Evolutionary conservation across 1,140 invertebrate genomes (phyloP).

Genomic region (Colletes latitarsis): DNA sequence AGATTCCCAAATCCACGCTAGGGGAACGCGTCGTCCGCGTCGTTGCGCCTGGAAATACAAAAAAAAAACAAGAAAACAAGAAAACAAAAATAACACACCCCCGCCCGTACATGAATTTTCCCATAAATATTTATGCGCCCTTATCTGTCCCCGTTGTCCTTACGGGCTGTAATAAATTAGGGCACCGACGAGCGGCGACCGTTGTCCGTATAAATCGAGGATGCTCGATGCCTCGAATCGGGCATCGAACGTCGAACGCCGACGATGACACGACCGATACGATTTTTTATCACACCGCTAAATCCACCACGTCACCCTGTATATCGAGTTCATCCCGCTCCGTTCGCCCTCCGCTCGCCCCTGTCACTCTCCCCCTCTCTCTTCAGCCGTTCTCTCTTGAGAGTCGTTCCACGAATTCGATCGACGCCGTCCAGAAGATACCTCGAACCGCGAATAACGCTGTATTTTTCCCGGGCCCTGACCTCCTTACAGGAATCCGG

Average conservation of each 20-base stretch:
- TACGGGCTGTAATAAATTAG: conserved; percentile 14
- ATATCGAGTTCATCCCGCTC: conserved; percentile 1
- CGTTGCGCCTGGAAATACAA: not conserved
- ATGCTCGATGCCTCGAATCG: not conserved
- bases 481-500: conserved; percentile 36
- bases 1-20: not conserved
- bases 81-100: too few species aligned
- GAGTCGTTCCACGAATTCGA: conserved; percentile 53
- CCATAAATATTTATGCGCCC: conserved; percentile 40
- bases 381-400: conserved; percentile 38
- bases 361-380: not conserved
- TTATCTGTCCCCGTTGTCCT: conserved; percentile 21
- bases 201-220: not conserved
- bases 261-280: conserved; percentile 2
- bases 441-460: conserved; percentile 38
- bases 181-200: not conserved
- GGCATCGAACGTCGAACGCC: not conserved
- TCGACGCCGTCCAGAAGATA: conserved; percentile 36
- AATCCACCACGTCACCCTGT: conserved; percentile 2
- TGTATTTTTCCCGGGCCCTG: conserved; percentile 55
- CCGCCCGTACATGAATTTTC: not conserved
- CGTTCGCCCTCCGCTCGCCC: not conserved
- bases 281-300: not conserved
- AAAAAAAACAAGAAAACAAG: not conserved
- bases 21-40: not conserved